Percentiles rank a stretch among this genome's conserved stretches.
Conservation (phyloP, 1,140 invertebrate species). For the Drosophila parabipectinata region DNA sequence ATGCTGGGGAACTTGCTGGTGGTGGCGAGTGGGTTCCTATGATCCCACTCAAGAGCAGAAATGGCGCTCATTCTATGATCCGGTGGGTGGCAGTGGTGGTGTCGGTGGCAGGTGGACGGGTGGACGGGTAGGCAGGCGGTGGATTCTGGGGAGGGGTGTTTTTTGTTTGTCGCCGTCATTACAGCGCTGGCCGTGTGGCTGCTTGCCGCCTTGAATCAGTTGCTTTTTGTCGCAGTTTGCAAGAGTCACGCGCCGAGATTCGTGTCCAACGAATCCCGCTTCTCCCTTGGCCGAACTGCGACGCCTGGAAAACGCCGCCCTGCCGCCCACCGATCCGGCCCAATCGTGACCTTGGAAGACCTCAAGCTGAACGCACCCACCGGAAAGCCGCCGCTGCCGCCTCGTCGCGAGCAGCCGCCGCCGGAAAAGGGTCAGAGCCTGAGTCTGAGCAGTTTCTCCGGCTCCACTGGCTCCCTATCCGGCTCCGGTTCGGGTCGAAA, state of each 20-base stretch:
- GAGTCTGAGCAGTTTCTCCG: slow-evolving; percentile 40
- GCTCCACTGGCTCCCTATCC: slow-evolving; percentile 33
- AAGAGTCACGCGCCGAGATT: slow-evolving; percentile 46
- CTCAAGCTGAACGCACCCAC: slow-evolving; percentile 73
- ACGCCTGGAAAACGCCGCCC: neutral
- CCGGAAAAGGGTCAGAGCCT: slow-evolving; percentile 35
- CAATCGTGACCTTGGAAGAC: slow-evolving; percentile 47
- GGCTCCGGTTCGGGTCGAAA: slow-evolving; percentile 37
- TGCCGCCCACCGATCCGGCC: neutral
- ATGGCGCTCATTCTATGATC: slow-evolving; percentile 4
- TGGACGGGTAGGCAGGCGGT: slow-evolving; percentile 7
- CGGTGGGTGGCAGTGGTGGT: slow-evolving; percentile 20
- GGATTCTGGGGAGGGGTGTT: slow-evolving; percentile 23
- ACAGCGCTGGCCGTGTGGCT: slow-evolving; percentile 28
- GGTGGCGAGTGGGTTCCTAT: slow-evolving; percentile 1
- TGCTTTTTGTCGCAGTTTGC: slow-evolving; percentile 42
- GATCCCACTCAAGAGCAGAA: slow-evolving; percentile 37
- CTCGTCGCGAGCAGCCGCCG: slow-evolving; percentile 58
- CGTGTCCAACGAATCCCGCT: slow-evolving; percentile 10
- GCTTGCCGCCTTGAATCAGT: slow-evolving; percentile 45
- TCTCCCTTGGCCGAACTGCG: neutral
- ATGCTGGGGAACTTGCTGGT: neutral
- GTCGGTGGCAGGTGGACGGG: neutral
- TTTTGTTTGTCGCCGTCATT: slow-evolving; percentile 47
- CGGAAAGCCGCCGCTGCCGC: slow-evolving; percentile 73